Percentiles rank a stretch among this genome's conserved stretches.
Conservation (phyloP, 1,140 invertebrate species). For the Ptiloglossa arizonensis region DNA sequence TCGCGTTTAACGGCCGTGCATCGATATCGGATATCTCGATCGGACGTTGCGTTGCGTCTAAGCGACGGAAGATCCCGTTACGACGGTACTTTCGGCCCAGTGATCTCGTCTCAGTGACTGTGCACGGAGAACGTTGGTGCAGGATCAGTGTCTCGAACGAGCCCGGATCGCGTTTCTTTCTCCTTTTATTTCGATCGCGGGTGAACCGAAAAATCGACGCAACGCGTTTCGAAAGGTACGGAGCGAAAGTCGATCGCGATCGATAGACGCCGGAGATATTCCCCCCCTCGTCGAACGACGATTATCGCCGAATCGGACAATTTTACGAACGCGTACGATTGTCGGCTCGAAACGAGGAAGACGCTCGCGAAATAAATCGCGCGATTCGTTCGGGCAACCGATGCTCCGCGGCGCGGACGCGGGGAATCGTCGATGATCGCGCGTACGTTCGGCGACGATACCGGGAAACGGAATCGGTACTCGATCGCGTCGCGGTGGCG, state of each 20-base stretch:
- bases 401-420: conserved; percentile 10
- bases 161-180: conserved; percentile 1
- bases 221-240: too few species aligned
- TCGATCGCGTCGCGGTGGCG: conserved; percentile 29
- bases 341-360: background rate
- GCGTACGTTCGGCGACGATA: conserved; percentile 2
- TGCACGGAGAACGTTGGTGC: background rate
- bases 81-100: background rate
- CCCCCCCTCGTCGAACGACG: background rate
- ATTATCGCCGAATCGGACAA: background rate
- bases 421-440: conserved; percentile 25
- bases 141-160: conserved; percentile 6
- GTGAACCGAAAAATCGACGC: too few species aligned
- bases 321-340: background rate
- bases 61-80: too few species aligned
- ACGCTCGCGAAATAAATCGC: conserved; percentile 13
- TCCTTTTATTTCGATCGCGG: too few species aligned
- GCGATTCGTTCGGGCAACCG: background rate
- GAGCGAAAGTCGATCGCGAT: conserved; percentile 33
- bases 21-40: too few species aligned
- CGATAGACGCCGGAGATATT: background rate
- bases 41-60: too few species aligned
- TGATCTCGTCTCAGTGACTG: conserved; percentile 25
- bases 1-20: too few species aligned
- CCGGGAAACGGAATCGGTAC: conserved; percentile 27